Conservation (phyloP, 2,113 vertebrate genomes). For the Protobothrops mucrosquamatus region DNA sequence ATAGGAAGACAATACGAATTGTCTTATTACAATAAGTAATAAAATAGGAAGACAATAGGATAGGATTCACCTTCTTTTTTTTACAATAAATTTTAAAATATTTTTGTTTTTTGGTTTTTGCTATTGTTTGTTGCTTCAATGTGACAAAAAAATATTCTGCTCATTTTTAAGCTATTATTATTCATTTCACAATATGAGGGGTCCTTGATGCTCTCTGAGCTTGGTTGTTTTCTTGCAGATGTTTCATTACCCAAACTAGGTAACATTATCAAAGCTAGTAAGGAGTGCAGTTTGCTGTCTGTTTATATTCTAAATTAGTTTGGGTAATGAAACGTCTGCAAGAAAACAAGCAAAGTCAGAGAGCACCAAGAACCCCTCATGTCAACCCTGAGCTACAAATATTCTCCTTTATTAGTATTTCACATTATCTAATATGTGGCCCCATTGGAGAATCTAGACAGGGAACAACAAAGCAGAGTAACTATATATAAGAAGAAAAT, state of each 20-base stretch:
- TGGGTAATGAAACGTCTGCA: not conserved
- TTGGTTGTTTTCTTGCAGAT: not conserved
- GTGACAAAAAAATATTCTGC: not conserved
- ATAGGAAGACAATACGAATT: not conserved
- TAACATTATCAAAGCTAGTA: not conserved
- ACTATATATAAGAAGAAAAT: not conserved
- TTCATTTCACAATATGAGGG: not conserved
- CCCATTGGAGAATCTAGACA: not conserved
- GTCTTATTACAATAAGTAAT: not conserved
- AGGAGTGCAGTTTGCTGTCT: not conserved
- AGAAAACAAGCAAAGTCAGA: not conserved
- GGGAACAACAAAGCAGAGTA: not conserved
- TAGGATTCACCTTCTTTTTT: not conserved
- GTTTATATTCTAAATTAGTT: not conserved
- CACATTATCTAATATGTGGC: not conserved
- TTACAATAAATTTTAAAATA: not conserved
- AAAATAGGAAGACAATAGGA: not conserved
- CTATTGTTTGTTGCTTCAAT: not conserved
- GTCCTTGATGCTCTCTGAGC: not conserved
- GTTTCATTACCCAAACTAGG: not conserved
- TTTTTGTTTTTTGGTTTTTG: not conserved
- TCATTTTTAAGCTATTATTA: not conserved
- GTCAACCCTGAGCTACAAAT: not conserved
- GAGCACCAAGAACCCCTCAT: not conserved
- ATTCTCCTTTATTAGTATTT: not conserved